These are phyloP conservation scores for Loriculus beryllinus DNA, from an alignment of 2,797 vertebrate genomes.

Conservation along the genomic window DNA sequence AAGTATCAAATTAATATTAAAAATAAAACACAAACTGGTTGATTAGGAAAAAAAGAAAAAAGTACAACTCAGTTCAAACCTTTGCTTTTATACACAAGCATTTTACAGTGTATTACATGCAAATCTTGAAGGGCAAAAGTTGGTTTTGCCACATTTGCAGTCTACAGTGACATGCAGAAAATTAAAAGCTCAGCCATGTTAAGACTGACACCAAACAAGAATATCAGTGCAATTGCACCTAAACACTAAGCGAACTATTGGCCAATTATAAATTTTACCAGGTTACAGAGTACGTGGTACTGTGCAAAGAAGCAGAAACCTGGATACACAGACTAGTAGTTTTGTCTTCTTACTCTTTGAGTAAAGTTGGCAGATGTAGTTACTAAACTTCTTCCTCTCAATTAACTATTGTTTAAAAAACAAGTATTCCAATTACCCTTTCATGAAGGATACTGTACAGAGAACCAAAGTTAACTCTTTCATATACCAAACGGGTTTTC, in stretches of 20 bases:
- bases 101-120: neutral
- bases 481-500: conserved; percentile 75
- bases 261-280: neutral
- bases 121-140: neutral
- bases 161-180: neutral
- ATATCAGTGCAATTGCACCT: neutral
- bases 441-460: conserved; percentile 79
- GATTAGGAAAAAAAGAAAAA: neutral
- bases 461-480: conserved; percentile 75
- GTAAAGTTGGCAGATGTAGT: neutral
- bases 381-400: neutral
- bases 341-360: neutral
- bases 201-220: neutral
- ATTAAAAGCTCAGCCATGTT: neutral
- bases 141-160: neutral
- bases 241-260: neutral
- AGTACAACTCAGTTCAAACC: neutral
- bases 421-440: conserved; percentile 57
- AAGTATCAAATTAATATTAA: neutral
- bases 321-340: neutral
- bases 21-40: neutral
- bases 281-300: neutral
- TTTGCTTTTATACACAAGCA: neutral
- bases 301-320: neutral
- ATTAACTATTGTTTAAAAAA: neutral